These are phyloP conservation scores for Serripes groenlandicus DNA, from an alignment of 2,888 invertebrate genomes.

Conservation along the genomic window DNA sequence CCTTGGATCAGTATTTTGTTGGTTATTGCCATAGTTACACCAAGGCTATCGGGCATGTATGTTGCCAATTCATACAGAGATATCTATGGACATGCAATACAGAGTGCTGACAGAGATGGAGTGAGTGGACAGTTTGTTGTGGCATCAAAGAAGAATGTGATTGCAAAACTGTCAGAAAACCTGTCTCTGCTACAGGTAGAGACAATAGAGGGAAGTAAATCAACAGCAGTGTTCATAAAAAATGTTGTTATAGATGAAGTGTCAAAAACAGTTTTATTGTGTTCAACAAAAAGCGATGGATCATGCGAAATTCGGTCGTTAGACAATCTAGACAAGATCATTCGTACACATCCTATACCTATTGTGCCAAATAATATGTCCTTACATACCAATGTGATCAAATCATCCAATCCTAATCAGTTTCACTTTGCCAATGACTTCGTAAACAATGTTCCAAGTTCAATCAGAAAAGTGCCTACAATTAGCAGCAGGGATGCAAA, in stretches of 20 bases:
- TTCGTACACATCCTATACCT: constrained; percentile 91
- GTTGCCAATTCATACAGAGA: constrained; percentile 73
- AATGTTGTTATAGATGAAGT: constrained; percentile 97
- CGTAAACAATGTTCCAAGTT: constrained; percentile 95
- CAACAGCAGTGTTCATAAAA: constrained; percentile 90
- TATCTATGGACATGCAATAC: constrained; percentile 88
- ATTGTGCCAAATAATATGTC: constrained; percentile 98
- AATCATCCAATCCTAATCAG: constrained; percentile 94
- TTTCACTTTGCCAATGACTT: constrained; percentile 87
- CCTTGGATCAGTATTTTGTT: constrained; percentile 29
- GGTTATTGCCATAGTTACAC: constrained; percentile 55
- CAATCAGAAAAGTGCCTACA: constrained; percentile 89
- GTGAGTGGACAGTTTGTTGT: constrained; percentile 95
- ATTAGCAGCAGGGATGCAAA: constrained; percentile 96
- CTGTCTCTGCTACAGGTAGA: constrained; percentile 91
- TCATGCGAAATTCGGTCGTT: constrained; percentile 89
- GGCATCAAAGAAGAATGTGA: constrained; percentile 94
- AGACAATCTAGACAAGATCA: constrained; percentile 94
- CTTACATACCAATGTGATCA: constrained; percentile 97
- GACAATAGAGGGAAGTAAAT: constrained; percentile 93
- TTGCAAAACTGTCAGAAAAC: constrained; percentile 96
- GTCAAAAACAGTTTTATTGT: constrained; percentile 93
- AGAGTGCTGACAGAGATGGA: constrained; percentile 96
- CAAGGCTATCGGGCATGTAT: constrained; percentile 63
- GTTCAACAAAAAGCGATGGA: constrained; percentile 89